These are phyloP conservation scores for Lepus europaeus DNA, from an alignment of 2,113 vertebrate species.

Conservation along the genomic window DNA sequence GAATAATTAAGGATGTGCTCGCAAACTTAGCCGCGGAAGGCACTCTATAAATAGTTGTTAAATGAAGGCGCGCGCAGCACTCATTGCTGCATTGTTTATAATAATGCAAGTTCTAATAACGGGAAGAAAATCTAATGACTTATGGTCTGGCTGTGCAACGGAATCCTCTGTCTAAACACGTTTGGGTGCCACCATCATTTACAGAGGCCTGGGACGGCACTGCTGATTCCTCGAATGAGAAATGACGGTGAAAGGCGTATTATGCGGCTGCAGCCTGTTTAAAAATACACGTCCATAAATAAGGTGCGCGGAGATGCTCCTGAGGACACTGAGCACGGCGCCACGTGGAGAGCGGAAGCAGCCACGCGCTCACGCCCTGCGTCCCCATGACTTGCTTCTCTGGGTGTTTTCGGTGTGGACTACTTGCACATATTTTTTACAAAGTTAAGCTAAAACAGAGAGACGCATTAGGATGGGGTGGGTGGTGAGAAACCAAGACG, in stretches of 20 bases:
- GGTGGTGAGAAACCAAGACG: neutral
- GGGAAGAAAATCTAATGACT: conserved; percentile 11
- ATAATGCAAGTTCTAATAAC: conserved; percentile 54
- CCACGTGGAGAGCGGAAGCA: neutral
- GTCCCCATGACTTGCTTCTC: conserved; percentile 12
- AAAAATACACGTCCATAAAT: conserved; percentile 59
- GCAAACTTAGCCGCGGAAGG: neutral
- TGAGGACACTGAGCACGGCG: neutral
- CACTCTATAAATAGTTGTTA: conserved; percentile 64
- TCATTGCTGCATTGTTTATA: conserved; percentile 32
- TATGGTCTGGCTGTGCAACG: neutral
- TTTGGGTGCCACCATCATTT: conserved; percentile 32
- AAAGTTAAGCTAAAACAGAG: conserved; percentile 56
- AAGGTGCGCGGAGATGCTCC: neutral
- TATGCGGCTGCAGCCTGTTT: conserved; percentile 46
- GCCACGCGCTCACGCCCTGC: neutral
- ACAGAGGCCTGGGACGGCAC: conserved; percentile 5
- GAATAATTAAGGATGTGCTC: conserved; percentile 50
- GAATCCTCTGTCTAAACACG: conserved; percentile 38
- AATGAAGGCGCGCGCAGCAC: neutral
- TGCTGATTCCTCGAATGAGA: conserved; percentile 57
- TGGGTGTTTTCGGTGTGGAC: conserved; percentile 10
- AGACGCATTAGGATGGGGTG: neutral
- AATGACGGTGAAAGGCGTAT: conserved; percentile 45
- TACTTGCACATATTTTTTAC: conserved; percentile 1